Conservation (phyloP, 2,797 vertebrate species). For the Urocyon cinereoargenteus region DNA sequence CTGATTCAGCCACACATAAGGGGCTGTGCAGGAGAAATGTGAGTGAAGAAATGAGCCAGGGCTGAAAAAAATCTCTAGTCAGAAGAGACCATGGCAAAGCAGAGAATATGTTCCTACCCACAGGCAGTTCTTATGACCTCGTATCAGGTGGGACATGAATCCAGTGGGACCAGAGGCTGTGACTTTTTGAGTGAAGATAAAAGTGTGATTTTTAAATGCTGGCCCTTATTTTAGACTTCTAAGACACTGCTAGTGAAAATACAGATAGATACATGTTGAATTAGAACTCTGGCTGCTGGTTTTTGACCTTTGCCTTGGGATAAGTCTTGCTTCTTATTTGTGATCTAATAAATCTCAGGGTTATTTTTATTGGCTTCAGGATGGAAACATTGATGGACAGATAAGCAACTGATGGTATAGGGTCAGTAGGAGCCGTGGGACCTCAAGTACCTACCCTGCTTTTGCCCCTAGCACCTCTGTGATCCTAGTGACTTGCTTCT, state of each 20-base stretch:
- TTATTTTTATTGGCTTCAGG: not conserved
- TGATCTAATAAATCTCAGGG: not conserved
- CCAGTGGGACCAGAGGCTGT: not conserved
- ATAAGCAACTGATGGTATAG: not conserved
- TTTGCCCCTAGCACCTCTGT: not conserved
- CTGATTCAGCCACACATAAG: not conserved
- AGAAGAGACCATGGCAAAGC: not conserved
- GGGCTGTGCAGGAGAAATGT: not conserved
- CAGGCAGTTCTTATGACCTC: not conserved
- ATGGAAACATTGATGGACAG: not conserved
- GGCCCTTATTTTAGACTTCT: not conserved
- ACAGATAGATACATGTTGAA: not conserved
- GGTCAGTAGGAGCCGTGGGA: not conserved
- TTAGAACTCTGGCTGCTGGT: not conserved
- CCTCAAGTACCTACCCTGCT: too few species aligned
- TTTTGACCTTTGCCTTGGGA: not conserved
- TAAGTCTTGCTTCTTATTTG: slow-evolving; percentile 21
- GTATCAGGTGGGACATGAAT: not conserved
- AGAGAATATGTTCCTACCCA: not conserved
- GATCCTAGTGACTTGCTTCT: not conserved
- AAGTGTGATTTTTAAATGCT: not conserved
- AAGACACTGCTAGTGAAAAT: not conserved
- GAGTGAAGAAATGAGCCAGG: not conserved
- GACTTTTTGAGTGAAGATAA: not conserved
- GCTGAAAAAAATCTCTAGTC: not conserved